phyloP scores from a whole-genome alignment of 2,113 vertebrate genomes.

The Cynocephalus volans region DNA sequence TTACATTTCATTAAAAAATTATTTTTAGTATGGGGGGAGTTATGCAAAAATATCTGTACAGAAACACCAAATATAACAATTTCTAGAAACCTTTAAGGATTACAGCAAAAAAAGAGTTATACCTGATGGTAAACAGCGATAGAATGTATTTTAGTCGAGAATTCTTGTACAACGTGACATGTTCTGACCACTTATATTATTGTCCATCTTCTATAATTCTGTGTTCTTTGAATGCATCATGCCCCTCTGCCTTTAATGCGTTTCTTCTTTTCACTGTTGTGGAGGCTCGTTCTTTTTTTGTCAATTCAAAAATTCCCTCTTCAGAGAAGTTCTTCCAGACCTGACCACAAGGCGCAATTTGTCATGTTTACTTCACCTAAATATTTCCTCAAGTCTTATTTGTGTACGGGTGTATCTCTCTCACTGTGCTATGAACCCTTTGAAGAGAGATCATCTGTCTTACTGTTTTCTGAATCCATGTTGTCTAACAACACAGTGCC shows the following conservation, averaged over 20 bases:
- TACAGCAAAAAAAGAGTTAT: background rate
- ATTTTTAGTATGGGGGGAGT: background rate
- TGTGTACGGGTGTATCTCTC: background rate
- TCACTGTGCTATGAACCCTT: background rate
- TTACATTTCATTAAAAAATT: constrained; percentile 50
- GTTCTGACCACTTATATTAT: background rate
- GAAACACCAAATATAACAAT: constrained; percentile 24
- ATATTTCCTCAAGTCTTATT: background rate
- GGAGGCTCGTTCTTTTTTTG: background rate
- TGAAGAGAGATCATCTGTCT: background rate
- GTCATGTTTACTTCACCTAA: background rate
- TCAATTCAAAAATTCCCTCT: constrained; percentile 45
- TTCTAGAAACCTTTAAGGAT: background rate
- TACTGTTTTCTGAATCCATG: background rate
- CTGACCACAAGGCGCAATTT: background rate
- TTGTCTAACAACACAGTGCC: background rate
- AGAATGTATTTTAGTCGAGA: background rate
- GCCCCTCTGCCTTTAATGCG: background rate
- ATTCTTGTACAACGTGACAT: background rate
- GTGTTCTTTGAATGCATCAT: constrained; percentile 6
- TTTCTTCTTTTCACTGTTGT: constrained; percentile 11
- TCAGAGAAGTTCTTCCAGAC: constrained; percentile 2
- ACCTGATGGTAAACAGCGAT: background rate
- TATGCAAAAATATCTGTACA: constrained; percentile 16
- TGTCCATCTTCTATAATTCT: background rate